Conservation (phyloP, 2,888 invertebrate genomes). For the Luperina testacea region DNA sequence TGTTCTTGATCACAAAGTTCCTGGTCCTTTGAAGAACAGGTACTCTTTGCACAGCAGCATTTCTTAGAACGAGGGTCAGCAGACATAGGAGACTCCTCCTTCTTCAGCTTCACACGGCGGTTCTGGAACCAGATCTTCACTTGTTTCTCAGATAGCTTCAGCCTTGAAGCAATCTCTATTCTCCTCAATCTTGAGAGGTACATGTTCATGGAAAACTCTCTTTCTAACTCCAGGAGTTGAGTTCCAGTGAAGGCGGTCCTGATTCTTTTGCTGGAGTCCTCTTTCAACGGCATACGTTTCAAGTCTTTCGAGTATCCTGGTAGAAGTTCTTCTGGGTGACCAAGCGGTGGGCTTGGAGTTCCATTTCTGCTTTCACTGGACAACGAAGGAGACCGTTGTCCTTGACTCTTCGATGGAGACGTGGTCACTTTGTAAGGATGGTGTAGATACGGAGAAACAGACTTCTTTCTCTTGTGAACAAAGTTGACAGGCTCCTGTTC, state of each 20-base stretch:
- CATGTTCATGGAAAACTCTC: conserved; percentile 97
- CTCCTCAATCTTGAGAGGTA: conserved; percentile 96
- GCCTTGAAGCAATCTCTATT: conserved; percentile 97
- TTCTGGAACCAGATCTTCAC: conserved; percentile 99
- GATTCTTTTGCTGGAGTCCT: conserved; percentile 95
- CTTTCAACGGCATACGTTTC: conserved; percentile 87
- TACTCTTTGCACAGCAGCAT: conserved; percentile 82
- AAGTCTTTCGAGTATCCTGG: conserved; percentile 86
- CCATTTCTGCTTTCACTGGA: conserved; percentile 89
- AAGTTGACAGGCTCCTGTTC: conserved; percentile 81
- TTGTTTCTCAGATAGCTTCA: conserved; percentile 97
- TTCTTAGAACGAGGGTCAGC: conserved; percentile 79
- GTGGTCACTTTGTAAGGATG: conserved; percentile 84
- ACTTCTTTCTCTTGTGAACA: conserved; percentile 82
- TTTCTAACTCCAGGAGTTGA: conserved; percentile 95
- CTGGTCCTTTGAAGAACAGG: conserved; percentile 77
- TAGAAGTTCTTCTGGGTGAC: conserved; percentile 85
- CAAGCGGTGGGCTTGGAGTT: conserved; percentile 89
- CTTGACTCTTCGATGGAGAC: conserved; percentile 85
- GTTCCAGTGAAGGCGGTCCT: conserved; percentile 98
- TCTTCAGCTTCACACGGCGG: conserved; percentile 97
- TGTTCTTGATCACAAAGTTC: conserved; percentile 84
- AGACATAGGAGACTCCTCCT: conserved; percentile 92
- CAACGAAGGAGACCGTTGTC: conserved; percentile 82
- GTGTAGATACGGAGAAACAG: conserved; percentile 84